A percentile compares a stretch with the other conserved stretches of the same genome.
Evolutionary conservation across 1,140 invertebrate species (phyloP).

Genomic region (Reticulitermes speratus): DNA sequence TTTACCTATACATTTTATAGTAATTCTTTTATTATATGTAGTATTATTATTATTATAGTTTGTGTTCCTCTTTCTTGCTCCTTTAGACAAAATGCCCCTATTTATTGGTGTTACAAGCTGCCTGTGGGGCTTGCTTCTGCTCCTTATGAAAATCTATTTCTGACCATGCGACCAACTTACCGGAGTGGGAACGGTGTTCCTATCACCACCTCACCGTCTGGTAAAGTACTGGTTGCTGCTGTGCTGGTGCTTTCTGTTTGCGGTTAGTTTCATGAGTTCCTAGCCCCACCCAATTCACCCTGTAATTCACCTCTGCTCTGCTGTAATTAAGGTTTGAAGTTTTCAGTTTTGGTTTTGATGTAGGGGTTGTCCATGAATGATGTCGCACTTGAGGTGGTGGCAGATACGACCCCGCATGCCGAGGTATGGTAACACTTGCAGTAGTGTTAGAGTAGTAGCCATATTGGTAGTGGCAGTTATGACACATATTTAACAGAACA

Average conservation of each 20-base stretch:
- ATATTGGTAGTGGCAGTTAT: too few relatives aligned
- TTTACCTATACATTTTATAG: too few relatives aligned
- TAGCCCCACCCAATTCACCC: not conserved
- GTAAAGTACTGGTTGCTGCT: conserved; percentile 42
- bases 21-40: too few relatives aligned
- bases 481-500: not conserved
- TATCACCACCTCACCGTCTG: conserved; percentile 37
- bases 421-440: not conserved
- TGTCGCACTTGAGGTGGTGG: not conserved
- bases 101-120: conserved; percentile 71
- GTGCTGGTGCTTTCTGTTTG: conserved; percentile 22
- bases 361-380: conserved; percentile 28
- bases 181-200: conserved; percentile 42
- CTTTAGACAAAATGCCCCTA: conserved; percentile 67
- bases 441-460: too few relatives aligned
- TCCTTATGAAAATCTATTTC: conserved; percentile 70
- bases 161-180: conserved; percentile 47
- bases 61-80: conserved; percentile 42
- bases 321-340: not conserved
- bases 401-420: not conserved
- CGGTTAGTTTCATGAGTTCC: not conserved
- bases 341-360: conserved; percentile 2
- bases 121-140: conserved; percentile 72
- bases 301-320: not conserved
- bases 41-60: too few relatives aligned